A percentile compares a stretch with the other conserved stretches of the same genome.
These are phyloP conservation scores for Scaptomyza polygonia DNA, from an alignment of 2,888 invertebrate genomes.

Conservation along the genomic window DNA sequence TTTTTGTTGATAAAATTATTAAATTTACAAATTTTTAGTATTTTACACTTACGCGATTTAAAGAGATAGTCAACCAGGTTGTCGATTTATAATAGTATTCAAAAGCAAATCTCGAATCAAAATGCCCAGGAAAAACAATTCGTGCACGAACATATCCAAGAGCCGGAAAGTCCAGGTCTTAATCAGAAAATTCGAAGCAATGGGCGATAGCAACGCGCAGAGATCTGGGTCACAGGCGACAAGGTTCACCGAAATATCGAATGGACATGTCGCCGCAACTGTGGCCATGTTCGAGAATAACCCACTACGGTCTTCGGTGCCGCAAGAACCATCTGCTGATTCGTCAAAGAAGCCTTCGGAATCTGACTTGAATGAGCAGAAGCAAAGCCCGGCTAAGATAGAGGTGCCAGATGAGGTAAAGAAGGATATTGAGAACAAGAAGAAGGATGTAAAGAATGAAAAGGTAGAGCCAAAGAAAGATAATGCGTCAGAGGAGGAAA, in stretches of 20 bases:
- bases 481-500: not conserved
- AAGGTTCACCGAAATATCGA: not conserved
- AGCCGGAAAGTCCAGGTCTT: not conserved
- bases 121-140: not conserved
- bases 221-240: not conserved
- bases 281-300: not conserved
- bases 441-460: not conserved
- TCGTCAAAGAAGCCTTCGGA: not conserved
- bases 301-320: not conserved
- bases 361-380: not conserved
- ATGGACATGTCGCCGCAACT: slow-evolving; percentile 1
- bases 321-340: not conserved
- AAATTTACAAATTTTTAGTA: not conserved
- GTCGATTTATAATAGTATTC: not conserved
- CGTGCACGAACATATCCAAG: not conserved
- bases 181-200: not conserved
- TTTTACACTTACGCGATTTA: not conserved
- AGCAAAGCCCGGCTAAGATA: not conserved
- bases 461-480: not conserved
- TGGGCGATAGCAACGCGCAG: not conserved
- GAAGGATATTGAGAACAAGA: not conserved
- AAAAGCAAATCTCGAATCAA: not conserved
- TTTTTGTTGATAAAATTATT: not conserved
- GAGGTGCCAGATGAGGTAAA: not conserved
- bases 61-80: not conserved